Evolutionary conservation across 2,113 vertebrate genomes (phyloP).

Genomic region (Platycercus adscitus): DNA sequence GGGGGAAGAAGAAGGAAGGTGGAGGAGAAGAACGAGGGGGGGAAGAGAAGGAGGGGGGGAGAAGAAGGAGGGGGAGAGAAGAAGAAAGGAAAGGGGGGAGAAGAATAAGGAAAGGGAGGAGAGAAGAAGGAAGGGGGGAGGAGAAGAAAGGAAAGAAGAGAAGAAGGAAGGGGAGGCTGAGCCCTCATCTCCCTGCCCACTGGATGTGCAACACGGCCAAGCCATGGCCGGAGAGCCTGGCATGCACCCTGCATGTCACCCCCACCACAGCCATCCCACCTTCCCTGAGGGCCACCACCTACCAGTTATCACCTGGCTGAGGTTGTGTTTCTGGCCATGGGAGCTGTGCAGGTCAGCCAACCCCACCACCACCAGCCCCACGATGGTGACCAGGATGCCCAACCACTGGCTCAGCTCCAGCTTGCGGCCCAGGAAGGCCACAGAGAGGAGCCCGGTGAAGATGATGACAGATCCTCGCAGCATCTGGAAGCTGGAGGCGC

Average conservation of each 20-base stretch:
- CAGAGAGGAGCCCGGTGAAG: constrained; percentile 92
- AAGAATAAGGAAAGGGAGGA: no score
- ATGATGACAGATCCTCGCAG: constrained; percentile 90
- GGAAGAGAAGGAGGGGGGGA: neutral
- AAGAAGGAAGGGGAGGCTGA: neutral
- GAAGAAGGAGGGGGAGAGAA: no score
- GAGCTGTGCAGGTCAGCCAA: constrained; percentile 84
- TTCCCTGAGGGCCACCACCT: rapidly evolving
- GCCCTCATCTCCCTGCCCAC: neutral
- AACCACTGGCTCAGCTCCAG: constrained; percentile 86
- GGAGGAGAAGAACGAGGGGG: no score
- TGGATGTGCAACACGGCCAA: rapidly evolving
- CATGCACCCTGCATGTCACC: rapidly evolving
- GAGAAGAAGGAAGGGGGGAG: no score
- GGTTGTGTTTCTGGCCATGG: constrained; percentile 68
- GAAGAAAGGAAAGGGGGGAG: no score
- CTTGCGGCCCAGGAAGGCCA: constrained; percentile 87
- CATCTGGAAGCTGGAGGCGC: constrained; percentile 98
- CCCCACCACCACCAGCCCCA: constrained; percentile 89
- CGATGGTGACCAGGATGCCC: constrained; percentile 89
- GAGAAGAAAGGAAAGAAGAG: no score
- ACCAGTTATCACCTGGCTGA: constrained; percentile 92
- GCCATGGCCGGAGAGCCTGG: neutral
- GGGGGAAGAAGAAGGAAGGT: neutral
- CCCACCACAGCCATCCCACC: rapidly evolving